These are phyloP conservation scores for Hippocampus comes DNA, from an alignment of 2,113 vertebrate species.

Conservation along the genomic window DNA sequence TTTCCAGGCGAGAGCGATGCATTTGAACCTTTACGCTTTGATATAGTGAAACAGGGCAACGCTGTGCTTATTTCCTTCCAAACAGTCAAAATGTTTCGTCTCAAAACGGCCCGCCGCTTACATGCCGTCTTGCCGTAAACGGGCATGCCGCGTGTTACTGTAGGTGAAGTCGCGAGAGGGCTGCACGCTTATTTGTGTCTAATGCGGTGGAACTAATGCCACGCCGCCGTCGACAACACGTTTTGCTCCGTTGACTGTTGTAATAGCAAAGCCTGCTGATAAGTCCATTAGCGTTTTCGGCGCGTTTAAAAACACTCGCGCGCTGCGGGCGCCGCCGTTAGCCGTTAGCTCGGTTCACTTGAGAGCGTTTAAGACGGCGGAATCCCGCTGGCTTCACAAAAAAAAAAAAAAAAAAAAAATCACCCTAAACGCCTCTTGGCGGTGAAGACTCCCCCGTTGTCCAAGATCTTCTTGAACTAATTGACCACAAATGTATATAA, in stretches of 20 bases:
- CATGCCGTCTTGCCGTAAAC: conserved; percentile 45
- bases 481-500: conserved; percentile 36
- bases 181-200: conserved; percentile 47
- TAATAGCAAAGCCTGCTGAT: conserved; percentile 59
- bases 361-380: conserved; percentile 13
- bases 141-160: conserved; percentile 25
- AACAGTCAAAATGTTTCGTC: conserved; percentile 11
- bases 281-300: conserved; percentile 34
- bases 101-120: conserved; percentile 23
- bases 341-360: conserved; percentile 26
- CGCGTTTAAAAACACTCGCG: conserved; percentile 29
- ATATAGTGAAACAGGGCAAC: conserved; percentile 15
- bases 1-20: conserved; percentile 23
- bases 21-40: conserved; percentile 14
- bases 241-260: conserved; percentile 63
- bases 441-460: neutral
- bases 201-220: conserved; percentile 68
- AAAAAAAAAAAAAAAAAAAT: neutral
- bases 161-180: conserved; percentile 16
- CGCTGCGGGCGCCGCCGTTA: conserved; percentile 18
- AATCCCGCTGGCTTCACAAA: conserved; percentile 4
- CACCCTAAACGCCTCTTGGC: conserved; percentile 7
- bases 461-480: conserved; percentile 10
- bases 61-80: conserved; percentile 9
- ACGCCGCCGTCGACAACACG: conserved; percentile 64